phyloP scores from a whole-genome alignment of 2,113 vertebrate species.

The Mola mola region DNA sequence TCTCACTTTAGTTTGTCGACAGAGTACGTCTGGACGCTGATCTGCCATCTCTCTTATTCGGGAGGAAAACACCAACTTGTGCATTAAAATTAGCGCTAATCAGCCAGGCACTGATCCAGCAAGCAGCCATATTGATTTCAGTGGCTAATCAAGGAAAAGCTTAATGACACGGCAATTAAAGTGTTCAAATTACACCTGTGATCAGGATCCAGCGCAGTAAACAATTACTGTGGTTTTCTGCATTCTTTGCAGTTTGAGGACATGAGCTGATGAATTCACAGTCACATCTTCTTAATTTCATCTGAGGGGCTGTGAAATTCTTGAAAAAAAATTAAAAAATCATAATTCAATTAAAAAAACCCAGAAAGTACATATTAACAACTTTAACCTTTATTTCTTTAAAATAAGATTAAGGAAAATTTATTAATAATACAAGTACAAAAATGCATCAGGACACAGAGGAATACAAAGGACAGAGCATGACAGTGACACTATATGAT shows the following conservation, averaged over 20 bases:
- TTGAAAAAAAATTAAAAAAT: not conserved
- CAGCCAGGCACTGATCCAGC: conserved; percentile 48
- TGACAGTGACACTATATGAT: conserved; percentile 53
- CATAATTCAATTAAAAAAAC: not conserved
- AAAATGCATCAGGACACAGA: conserved; percentile 86
- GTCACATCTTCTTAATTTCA: not conserved
- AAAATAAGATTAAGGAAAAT: conserved; percentile 91
- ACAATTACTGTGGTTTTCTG: conserved; percentile 4
- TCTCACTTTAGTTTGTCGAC: too few relatives aligned
- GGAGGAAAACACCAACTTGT: conserved; percentile 45
- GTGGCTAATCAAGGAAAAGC: conserved; percentile 57
- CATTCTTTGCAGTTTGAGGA: not conserved
- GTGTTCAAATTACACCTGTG: conserved; percentile 51
- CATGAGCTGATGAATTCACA: conserved; percentile 3
- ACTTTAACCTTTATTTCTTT: conserved; percentile 93
- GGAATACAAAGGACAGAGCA: conserved; percentile 87
- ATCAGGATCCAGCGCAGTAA: conserved; percentile 36
- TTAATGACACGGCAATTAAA: conserved; percentile 65
- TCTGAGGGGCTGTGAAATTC: not conserved
- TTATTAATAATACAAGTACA: conserved; percentile 88
- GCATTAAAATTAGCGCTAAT: conserved; percentile 62
- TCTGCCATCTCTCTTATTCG: conserved; percentile 2
- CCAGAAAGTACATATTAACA: conserved; percentile 70
- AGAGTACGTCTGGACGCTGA: too few relatives aligned
- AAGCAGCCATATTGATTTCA: conserved; percentile 61